Conservation (phyloP, 2,888 invertebrate species). For the Drosophila mimica region DNA sequence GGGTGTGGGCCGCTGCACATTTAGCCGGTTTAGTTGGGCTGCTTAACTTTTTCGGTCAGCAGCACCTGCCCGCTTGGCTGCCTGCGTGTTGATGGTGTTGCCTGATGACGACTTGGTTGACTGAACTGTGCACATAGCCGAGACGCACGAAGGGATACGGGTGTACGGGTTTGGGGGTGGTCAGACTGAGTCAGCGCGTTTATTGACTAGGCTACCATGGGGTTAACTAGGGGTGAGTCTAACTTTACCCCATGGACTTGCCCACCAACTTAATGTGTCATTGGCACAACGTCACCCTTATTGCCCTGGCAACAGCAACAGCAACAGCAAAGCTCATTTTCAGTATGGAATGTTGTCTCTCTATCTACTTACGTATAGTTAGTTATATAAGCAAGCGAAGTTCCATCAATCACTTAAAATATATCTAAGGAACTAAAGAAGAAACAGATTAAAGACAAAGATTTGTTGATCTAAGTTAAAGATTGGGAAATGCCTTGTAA, state of each 20-base stretch:
- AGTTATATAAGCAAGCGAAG: neutral
- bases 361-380: no score
- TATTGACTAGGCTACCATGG: conserved; percentile 39
- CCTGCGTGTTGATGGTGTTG: conserved; percentile 32
- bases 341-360: neutral
- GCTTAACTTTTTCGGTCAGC: conserved; percentile 59
- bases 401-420: neutral
- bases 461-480: neutral
- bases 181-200: conserved; percentile 38
- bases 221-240: conserved; percentile 52
- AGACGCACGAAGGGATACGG: neutral
- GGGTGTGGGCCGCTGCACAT: conserved; percentile 33
- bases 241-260: conserved; percentile 30
- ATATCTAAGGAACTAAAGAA: no score
- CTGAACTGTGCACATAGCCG: conserved; percentile 28
- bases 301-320: conserved; percentile 27
- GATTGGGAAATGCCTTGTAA: neutral
- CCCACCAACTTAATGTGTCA: conserved; percentile 64
- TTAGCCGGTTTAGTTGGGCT: conserved; percentile 32
- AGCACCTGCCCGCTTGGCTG: conserved; percentile 55
- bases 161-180: neutral
- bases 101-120: conserved; percentile 41
- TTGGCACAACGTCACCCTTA: conserved; percentile 48
- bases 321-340: neutral
- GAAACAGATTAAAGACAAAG: neutral